Base-by-base conservation (phyloP, 1,140 invertebrate species). In the Scaptomyza graminum region DNA sequence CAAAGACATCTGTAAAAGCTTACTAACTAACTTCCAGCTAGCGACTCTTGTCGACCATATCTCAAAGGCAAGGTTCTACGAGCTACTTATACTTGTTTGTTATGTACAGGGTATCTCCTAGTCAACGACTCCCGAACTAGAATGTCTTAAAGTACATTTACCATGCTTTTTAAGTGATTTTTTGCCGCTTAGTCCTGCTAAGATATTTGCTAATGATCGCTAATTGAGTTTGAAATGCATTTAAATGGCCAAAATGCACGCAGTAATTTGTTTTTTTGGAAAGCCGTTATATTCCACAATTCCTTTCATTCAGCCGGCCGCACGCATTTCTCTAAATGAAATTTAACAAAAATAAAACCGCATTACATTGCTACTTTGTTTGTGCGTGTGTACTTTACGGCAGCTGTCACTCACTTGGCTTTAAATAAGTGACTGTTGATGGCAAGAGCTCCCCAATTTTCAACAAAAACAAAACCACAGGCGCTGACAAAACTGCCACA, bases 211-310 rank as follows among this genome's bases (percentile, higher is more conserved):
- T 88, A 88, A 88, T 88, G 83, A 88, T 60, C 59, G 66, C 83
- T 83, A 88, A 88, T 88, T 88, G 83, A 79, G 79, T 88, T 88
- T 82, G 69, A 88, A 88, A 88, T 88, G 83, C 76, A 51, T 34
- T 72, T 76, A 79, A 87, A 83, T 74, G 76, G 63, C 81, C 77
- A 70, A 79, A 88, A 68, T 73, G 69, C 60, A 65, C 4, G 34
- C 34, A 65, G 47, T 44, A 44, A 44, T 47, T 74, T 62, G 15
- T 66, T 7, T 51, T 34, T 55, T 34, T 7, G 31, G 31, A 7
- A 52, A 18, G 39, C 51, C 46, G 49, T 46, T 44, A 57, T 57
- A 46, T 46, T 41, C 16, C 39, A 34, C 16, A 57, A 34, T 69
- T 43, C 43, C 22, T 39, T 41, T 62, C 37, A 50, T 12, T 22